Evolutionary conservation across 2,113 vertebrate genomes (phyloP), one percentile per base, ranked within the genome.

Genomic region (Etia nguti): DNA sequence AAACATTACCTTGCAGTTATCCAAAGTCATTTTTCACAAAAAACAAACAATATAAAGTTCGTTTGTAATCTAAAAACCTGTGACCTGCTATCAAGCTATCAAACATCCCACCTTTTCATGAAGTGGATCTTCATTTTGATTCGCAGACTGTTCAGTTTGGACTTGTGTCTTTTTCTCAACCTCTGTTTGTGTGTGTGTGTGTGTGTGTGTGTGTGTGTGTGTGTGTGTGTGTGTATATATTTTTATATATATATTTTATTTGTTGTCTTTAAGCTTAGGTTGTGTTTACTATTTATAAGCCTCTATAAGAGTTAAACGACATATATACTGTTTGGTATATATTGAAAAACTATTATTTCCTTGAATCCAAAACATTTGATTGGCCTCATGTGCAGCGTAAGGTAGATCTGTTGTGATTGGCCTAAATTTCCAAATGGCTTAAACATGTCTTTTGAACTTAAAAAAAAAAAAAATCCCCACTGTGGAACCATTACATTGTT

Each of bases 1-100:
- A 85, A 93, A 84, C 86, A 81, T 92, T 84, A 88, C 85, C 84
- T 92, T 52, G 79, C 90, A 90, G 81, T 92, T 87, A 82, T 87
- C 75, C 46, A 73, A 87, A 86, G 89, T 73, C 6, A 79, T 50
- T 87, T 86, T 29, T 56, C 86, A 57, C 80, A n/a, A 54, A 87
- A 20, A 43, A 80, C 93, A 92, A 95, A 94, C 89, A 93, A 57
- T 62, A 75, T 75, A 55, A 90, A 81, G 46, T 60, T 75, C 5
- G 48, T 22, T 83, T 92, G 59, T 87, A 89, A 29, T 90, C 80
- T 50, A 10, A 80, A 88, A 89, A 70, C 55, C 84, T 43, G 83
- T 24, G 80, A 10, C 41, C 81, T 88, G 68, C 90, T 48, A 83
- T 34, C 59, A 62, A 62, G n/a, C n/a, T n/a, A n/a, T 87, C 65